These are phyloP conservation scores for Pandemis cinnamomeana DNA, from an alignment of 2,888 invertebrate species.

Conservation along the genomic window DNA sequence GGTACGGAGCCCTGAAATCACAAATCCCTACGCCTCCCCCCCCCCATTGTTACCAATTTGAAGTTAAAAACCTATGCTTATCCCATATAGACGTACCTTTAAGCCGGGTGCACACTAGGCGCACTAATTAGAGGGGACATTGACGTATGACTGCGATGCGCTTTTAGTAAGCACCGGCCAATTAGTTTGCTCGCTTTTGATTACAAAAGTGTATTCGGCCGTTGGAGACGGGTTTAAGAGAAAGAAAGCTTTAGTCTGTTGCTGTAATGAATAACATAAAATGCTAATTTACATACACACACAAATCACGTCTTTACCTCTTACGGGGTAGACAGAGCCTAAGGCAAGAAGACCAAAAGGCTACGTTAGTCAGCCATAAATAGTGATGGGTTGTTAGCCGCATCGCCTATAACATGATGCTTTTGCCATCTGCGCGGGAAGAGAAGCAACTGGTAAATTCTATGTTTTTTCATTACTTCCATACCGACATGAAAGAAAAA, in stretches of 20 bases:
- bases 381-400: no score
- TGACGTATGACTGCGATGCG: slow-evolving; percentile 46
- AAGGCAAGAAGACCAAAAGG: no score
- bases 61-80: neutral
- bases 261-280: neutral
- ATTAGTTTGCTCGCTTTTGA: slow-evolving; percentile 36
- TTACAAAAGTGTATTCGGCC: slow-evolving; percentile 7
- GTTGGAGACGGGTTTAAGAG: neutral
- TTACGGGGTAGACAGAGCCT: no score
- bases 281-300: neutral
- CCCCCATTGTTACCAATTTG: neutral
- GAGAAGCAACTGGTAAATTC: no score
- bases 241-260: neutral
- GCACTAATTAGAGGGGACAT: slow-evolving; percentile 50
- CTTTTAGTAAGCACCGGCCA: slow-evolving; percentile 39
- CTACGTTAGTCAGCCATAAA: no score
- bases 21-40: neutral
- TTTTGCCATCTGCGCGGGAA: no score
- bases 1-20: no score
- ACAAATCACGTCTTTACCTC: no score
- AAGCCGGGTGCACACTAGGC: slow-evolving; percentile 32
- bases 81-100: slow-evolving; percentile 26
- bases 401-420: no score
- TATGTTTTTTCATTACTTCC: no score
- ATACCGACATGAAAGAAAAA: no score